Base-by-base conservation (phyloP, 2,888 invertebrate genomes). In the Tridacna crocea region DNA sequence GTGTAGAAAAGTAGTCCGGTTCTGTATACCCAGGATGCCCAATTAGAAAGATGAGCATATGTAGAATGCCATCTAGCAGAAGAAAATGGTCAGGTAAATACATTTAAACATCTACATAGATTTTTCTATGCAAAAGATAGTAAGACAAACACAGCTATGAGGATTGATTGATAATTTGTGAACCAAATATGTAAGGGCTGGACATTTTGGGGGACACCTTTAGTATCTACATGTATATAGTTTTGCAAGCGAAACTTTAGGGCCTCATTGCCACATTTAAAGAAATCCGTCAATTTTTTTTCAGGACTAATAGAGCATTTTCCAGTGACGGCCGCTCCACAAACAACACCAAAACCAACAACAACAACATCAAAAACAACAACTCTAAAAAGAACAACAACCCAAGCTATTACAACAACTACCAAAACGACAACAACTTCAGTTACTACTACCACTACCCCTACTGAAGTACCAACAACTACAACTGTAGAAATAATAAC, bases 311-410 rank as follows among this genome's bases (percentile, higher is more conserved):
- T 36, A 36, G 36, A 36, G 36, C 36, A 36, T 36, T 70, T 70
- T 15, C 70, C 70, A 12, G 19, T 22, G 8, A 68, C 68, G 17
- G n/a, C 68, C n/a, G n/a, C 68, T 36, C 13, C 19, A 22, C 19
- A 1, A 48, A 70, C 70, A 22, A 70, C 70, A 24, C 22, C 70
- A 22, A 12, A 19, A 70, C 10, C 70, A 24, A 70, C 61, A 15
- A 60, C 63, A 12, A 75, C 61, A 47, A 63, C 63, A 61, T 63
- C 48, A 63, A 63, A 8, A 51, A 22, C 70, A 24, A 51, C 46
- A 75, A 36, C 63, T 22, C 13, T 63, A n/a, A 63, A n/a, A 65
- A 61, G 63, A 63, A 61, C 65, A 63, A 75, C 63, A 48, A 61
- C 61, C 19, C 15, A 15, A 17, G n/a, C 12, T 15, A 6, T 17